phyloP scores from a whole-genome alignment of 2,888 invertebrate genomes.

The Melinaea menophilus region DNA sequence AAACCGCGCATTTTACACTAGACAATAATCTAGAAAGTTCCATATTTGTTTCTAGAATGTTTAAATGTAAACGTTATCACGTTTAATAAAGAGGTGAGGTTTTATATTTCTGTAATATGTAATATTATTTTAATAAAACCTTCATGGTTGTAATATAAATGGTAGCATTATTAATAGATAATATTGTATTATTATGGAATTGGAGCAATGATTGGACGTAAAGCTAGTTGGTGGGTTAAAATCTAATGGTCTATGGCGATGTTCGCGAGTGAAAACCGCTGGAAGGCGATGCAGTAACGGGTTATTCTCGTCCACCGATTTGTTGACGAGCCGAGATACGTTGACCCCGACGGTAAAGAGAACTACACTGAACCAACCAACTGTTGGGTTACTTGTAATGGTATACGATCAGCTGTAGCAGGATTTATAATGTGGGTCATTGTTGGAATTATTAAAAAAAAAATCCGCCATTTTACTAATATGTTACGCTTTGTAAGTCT shows the following conservation, averaged over 20 bases:
- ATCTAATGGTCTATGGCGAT: conserved; percentile 50
- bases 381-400: conserved; percentile 34
- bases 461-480: too few species aligned
- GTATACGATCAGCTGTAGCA: conserved; percentile 15
- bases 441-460: too few species aligned
- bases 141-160: not conserved
- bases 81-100: too few species aligned
- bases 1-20: too few species aligned
- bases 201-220: conserved; percentile 29
- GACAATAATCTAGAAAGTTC: too few species aligned
- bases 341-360: conserved; percentile 69
- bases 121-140: not conserved
- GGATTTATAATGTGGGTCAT: too few species aligned
- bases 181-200: conserved; percentile 11
- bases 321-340: conserved; percentile 73
- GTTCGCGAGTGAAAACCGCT: conserved; percentile 63
- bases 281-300: conserved; percentile 71
- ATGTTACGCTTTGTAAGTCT: too few species aligned
- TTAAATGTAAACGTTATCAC: too few species aligned
- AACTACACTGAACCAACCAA: conserved; percentile 56
- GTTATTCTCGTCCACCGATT: conserved; percentile 76
- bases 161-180: conserved; percentile 12
- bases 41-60: too few species aligned
- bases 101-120: too few species aligned
- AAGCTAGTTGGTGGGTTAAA: conserved; percentile 43